phyloP scores from a whole-genome alignment of 1,140 invertebrate species.

The Philaenus spumarius region DNA sequence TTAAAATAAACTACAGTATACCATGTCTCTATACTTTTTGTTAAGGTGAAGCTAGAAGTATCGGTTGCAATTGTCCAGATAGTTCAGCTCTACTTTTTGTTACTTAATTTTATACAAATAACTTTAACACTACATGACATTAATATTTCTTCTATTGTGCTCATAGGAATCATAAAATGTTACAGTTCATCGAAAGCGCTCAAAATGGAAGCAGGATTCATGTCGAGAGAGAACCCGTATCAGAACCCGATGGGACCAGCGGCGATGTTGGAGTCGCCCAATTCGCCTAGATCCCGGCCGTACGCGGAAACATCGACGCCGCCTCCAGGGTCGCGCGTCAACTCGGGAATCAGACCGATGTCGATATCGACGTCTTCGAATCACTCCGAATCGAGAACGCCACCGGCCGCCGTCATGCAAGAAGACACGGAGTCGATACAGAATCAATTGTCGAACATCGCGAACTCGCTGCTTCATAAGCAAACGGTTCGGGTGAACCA shows the following conservation, averaged over 20 bases:
- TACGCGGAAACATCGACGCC: slow-evolving; percentile 9
- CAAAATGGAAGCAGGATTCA: slow-evolving; percentile 51
- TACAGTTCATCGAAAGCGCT: slow-evolving; percentile 53
- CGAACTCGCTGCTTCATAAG: slow-evolving; percentile 42
- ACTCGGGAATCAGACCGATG: slow-evolving; percentile 6
- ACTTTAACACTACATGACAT: no score
- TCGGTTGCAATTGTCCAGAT: no score
- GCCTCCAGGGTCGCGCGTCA: slow-evolving; percentile 14
- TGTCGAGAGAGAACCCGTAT: slow-evolving; percentile 20
- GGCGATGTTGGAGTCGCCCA: slow-evolving; percentile 10
- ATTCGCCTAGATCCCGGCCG: not conserved
- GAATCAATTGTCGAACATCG: slow-evolving; percentile 37
- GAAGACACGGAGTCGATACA: slow-evolving; percentile 17
- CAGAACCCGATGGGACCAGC: slow-evolving; percentile 20
- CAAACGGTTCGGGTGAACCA: slow-evolving; percentile 45
- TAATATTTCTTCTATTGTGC: no score
- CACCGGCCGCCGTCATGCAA: not conserved
- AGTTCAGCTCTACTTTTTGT: no score
- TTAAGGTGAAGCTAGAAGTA: no score
- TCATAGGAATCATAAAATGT: no score
- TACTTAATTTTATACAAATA: no score
- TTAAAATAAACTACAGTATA: no score
- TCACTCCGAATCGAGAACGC: slow-evolving; percentile 24
- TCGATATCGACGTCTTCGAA: slow-evolving; percentile 22
- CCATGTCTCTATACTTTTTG: no score